A percentile compares a stretch with the other conserved stretches of the same genome.
Conservation (phyloP, 2,797 vertebrate species). For the Anabacerthia variegaticeps region DNA sequence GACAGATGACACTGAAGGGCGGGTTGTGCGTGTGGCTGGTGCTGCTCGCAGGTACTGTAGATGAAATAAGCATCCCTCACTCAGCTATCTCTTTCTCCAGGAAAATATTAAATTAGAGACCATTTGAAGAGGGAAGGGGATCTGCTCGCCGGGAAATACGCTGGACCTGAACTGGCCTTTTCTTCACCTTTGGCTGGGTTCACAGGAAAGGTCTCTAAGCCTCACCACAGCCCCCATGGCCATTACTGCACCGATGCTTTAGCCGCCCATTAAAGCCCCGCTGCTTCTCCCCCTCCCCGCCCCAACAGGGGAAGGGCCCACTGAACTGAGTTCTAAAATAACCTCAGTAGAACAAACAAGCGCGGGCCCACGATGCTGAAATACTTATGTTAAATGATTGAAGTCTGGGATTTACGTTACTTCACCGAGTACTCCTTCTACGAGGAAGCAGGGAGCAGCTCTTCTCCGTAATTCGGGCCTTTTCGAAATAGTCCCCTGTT, state of each 20-base stretch:
- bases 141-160: background rate
- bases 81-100: background rate
- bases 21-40: fast-evolving
- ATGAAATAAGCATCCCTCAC: background rate
- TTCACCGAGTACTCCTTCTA: background rate
- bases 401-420: background rate
- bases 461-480: background rate
- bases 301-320: background rate
- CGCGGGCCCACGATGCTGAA: background rate
- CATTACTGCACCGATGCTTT: background rate
- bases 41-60: background rate
- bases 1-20: background rate
- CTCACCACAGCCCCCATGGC: background rate
- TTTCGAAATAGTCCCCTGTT: background rate
- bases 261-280: background rate
- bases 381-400: background rate
- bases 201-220: background rate
- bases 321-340: background rate
- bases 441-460: background rate
- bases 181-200: background rate
- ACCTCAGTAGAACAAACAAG: background rate
- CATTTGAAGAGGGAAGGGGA: background rate
- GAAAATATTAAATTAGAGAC: background rate
- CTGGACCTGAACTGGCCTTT: background rate
- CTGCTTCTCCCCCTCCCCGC: background rate